Evolutionary conservation across 2,888 invertebrate genomes (phyloP).

Genomic region (Hoplodrina blanda): DNA sequence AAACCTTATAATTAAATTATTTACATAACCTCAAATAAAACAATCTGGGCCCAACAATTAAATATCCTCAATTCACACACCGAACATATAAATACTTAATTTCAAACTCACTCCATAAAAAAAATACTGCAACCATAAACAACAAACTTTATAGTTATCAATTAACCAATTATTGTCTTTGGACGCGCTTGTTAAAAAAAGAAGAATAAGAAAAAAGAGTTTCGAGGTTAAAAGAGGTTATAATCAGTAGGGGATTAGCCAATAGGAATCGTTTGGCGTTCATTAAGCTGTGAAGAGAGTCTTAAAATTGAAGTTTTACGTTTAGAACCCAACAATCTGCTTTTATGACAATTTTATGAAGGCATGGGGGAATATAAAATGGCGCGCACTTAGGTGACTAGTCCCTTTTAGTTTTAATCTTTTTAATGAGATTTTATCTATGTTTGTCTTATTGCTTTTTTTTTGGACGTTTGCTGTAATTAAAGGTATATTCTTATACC

Average conservation of each 20-base stretch:
- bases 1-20: slow-evolving; percentile 19
- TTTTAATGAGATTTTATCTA: slow-evolving; percentile 37
- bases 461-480: background rate
- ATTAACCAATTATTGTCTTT: slow-evolving; percentile 65
- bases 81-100: slow-evolving; percentile 58
- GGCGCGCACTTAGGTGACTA: slow-evolving; percentile 44
- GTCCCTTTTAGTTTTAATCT: slow-evolving; percentile 39
- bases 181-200: slow-evolving; percentile 39
- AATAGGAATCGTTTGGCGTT: slow-evolving; percentile 45
- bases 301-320: slow-evolving; percentile 53
- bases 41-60: slow-evolving; percentile 27
- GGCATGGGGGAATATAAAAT: slow-evolving; percentile 34
- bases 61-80: slow-evolving; percentile 34
- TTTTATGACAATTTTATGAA: slow-evolving; percentile 63
- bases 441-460: slow-evolving; percentile 4
- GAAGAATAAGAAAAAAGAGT: slow-evolving; percentile 32
- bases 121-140: slow-evolving; percentile 56
- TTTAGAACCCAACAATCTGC: slow-evolving; percentile 36
- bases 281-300: slow-evolving; percentile 50
- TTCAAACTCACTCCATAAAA: slow-evolving; percentile 43
- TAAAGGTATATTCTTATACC: background rate
- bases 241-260: slow-evolving; percentile 54
- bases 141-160: slow-evolving; percentile 60
- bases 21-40: slow-evolving; percentile 30
- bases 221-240: slow-evolving; percentile 54